phyloP scores from a whole-genome alignment of 1,140 invertebrate genomes.

The Aphelenchoides avenae region DNA sequence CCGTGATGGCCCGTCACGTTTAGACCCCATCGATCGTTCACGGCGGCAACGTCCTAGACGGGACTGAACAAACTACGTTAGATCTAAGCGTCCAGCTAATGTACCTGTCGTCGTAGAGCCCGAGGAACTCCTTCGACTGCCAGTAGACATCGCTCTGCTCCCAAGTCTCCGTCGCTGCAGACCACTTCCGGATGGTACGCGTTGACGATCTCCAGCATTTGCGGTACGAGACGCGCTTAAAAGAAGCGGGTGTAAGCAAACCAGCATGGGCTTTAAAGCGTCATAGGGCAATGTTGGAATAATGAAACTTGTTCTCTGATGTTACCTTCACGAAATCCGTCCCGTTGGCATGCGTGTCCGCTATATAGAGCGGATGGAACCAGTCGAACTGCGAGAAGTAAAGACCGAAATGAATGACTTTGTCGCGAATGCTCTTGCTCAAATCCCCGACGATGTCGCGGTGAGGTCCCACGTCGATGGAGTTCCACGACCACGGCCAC shows the following conservation, averaged over 20 bases:
- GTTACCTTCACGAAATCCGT: slow-evolving; percentile 6
- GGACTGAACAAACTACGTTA: slow-evolving; percentile 66
- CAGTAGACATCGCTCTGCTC: slow-evolving; percentile 68
- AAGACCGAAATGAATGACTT: slow-evolving; percentile 60
- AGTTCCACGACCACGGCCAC: slow-evolving; percentile 89
- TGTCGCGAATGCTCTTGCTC: slow-evolving; percentile 52
- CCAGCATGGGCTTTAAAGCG: background rate
- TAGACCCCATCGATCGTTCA: slow-evolving; percentile 81
- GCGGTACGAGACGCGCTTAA: too few relatives aligned
- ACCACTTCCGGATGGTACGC: slow-evolving; percentile 80
- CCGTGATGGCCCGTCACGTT: slow-evolving; percentile 82
- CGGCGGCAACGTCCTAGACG: slow-evolving; percentile 78
- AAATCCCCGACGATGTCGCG: slow-evolving; percentile 71
- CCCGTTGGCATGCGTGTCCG: slow-evolving; percentile 9
- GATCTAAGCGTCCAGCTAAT: too few relatives aligned
- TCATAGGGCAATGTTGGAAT: too few relatives aligned
- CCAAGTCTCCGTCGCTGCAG: slow-evolving; percentile 78
- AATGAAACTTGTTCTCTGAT: too few relatives aligned
- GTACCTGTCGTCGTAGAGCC: slow-evolving; percentile 78
- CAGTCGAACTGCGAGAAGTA: slow-evolving; percentile 62
- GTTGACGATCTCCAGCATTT: slow-evolving; percentile 66
- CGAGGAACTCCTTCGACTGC: slow-evolving; percentile 66
- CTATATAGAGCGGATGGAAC: slow-evolving; percentile 53
- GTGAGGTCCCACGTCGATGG: slow-evolving; percentile 77
- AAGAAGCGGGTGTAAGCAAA: too few relatives aligned